phyloP scores from a whole-genome alignment of 1,140 invertebrate genomes.

The Lethrus apterus region DNA sequence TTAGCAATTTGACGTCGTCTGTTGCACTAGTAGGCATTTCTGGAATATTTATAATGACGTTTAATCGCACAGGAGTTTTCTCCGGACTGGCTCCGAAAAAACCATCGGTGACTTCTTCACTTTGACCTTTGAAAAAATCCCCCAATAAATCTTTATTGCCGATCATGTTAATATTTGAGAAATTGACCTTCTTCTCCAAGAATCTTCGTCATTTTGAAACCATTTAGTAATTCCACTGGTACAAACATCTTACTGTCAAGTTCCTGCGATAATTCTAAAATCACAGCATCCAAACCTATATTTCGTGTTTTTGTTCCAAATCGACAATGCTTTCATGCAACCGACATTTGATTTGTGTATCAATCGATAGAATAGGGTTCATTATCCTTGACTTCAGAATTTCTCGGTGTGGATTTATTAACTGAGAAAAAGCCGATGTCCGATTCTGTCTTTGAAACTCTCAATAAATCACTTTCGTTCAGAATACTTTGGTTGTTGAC shows the following conservation, averaged over 20 bases:
- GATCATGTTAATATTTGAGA: background rate
- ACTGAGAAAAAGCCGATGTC: background rate
- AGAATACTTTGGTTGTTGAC: constrained; percentile 8
- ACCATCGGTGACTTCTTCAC: constrained; percentile 2
- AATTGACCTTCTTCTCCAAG: constrained; percentile 1
- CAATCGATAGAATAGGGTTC: background rate
- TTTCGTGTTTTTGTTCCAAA: constrained; percentile 1
- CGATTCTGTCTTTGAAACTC: background rate
- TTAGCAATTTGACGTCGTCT: constrained; percentile 8
- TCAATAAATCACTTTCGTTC: constrained; percentile 4
- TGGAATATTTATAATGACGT: constrained; percentile 2
- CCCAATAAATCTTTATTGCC: constrained; percentile 1
- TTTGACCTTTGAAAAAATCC: constrained; percentile 8
- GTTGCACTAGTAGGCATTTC: background rate
- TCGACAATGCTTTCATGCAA: background rate
- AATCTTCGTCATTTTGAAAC: constrained; percentile 5
- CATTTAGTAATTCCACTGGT: constrained; percentile 9
- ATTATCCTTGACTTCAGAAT: background rate
- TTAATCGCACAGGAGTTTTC: constrained; percentile 2
- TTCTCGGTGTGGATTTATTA: constrained; percentile 10
- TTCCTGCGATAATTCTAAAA: background rate
- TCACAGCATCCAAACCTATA: constrained; percentile 7
- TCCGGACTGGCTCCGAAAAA: constrained; percentile 6
- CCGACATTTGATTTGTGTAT: background rate
- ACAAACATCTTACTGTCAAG: constrained; percentile 10